A percentile compares a stretch with the other conserved stretches of the same genome.
Evolutionary conservation across 2,113 vertebrate species (phyloP).

Genomic region (Symphodus melops): DNA sequence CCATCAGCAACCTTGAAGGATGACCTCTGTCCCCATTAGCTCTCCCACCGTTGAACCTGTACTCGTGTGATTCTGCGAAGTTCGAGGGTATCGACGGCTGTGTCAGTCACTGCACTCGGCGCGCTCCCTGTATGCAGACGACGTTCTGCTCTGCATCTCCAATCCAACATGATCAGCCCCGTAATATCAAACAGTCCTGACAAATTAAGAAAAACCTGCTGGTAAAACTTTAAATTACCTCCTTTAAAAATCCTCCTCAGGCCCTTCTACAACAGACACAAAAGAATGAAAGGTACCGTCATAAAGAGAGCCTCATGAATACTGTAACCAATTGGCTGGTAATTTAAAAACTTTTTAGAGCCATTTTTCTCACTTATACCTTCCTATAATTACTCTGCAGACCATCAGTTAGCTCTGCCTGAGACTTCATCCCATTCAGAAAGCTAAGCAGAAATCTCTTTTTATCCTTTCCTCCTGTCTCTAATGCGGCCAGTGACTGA

Average conservation of each 20-base stretch:
- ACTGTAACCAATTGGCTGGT: neutral
- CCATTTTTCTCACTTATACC: neutral
- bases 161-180: neutral
- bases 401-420: constrained; percentile 16
- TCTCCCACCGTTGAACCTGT: neutral
- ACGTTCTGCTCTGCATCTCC: neutral
- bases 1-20: too few relatives aligned
- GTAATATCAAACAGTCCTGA: neutral
- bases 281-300: neutral
- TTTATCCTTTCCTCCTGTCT: constrained; percentile 25
- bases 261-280: neutral
- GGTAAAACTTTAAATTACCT: neutral
- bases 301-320: neutral
- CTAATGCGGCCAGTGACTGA: constrained; percentile 1
- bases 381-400: neutral
- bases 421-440: constrained; percentile 24
- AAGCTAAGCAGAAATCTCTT: constrained; percentile 39
- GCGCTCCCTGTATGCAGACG: neutral
- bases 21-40: too few relatives aligned
- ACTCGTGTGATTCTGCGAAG: neutral
- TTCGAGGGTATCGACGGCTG: neutral
- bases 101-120: neutral
- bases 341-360: neutral
- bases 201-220: neutral
- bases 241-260: neutral